phyloP scores from a whole-genome alignment of 2,113 vertebrate species.

The Sarotherodon lohbergeri region DNA sequence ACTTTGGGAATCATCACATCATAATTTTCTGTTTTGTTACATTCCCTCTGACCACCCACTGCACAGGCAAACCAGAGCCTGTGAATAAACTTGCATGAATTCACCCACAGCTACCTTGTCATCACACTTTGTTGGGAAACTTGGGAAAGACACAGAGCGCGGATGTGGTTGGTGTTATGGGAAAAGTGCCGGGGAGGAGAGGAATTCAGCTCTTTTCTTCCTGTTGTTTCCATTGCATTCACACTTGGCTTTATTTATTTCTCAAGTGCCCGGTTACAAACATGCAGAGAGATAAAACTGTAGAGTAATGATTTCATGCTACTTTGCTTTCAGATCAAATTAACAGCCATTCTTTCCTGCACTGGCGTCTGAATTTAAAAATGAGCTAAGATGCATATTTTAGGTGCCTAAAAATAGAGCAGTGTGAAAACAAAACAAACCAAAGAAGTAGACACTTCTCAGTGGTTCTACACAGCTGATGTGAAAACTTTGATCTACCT shows the following conservation, averaged over 20 bases:
- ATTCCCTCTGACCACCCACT: neutral
- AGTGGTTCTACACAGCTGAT: neutral
- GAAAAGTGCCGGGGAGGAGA: rapidly evolving
- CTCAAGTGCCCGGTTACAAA: neutral
- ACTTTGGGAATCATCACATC: neutral
- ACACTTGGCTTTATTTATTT: neutral
- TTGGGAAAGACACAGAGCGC: neutral
- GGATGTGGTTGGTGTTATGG: neutral
- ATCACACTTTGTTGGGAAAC: neutral
- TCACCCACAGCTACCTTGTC: neutral
- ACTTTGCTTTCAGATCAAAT: neutral
- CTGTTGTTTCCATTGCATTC: neutral
- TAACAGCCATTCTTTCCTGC: neutral
- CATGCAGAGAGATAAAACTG: neutral
- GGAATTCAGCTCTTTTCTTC: neutral
- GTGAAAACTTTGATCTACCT: slow-evolving; percentile 33
- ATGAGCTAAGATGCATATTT: neutral
- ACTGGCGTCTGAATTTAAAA: neutral
- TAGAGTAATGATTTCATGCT: neutral
- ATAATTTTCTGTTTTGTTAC: neutral
- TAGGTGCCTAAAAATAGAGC: neutral
- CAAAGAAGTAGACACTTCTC: neutral
- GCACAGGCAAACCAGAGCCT: neutral
- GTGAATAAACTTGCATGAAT: neutral
- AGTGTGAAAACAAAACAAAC: neutral